phyloP scores from a whole-genome alignment of 2,888 invertebrate species.

The Cataglyphis albicans region DNA sequence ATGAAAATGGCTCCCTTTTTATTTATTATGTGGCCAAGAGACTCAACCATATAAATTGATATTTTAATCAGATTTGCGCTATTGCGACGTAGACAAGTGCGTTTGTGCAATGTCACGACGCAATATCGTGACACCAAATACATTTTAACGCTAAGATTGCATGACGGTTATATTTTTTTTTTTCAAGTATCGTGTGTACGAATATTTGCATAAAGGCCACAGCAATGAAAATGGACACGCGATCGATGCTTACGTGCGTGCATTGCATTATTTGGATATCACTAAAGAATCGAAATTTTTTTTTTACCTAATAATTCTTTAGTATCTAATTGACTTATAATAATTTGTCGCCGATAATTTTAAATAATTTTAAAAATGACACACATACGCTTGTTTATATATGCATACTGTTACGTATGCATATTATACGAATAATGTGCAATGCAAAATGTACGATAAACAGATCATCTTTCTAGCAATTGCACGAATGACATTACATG shows the following conservation, averaged over 20 bases:
- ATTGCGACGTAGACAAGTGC: slow-evolving; percentile 10
- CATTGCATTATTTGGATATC: background rate
- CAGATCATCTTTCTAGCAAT: slow-evolving; percentile 14
- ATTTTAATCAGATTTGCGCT: slow-evolving; percentile 16
- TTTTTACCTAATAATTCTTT: too few species aligned
- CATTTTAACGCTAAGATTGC: slow-evolving; percentile 69
- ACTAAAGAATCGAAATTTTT: background rate
- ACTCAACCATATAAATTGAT: background rate
- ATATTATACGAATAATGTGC: background rate
- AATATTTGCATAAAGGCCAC: slow-evolving; percentile 76
- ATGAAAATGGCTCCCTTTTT: background rate
- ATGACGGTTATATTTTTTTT: slow-evolving; percentile 68
- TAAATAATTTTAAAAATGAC: background rate
- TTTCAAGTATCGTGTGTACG: slow-evolving; percentile 61
- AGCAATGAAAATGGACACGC: slow-evolving; percentile 57
- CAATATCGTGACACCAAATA: slow-evolving; percentile 21
- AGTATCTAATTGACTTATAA: background rate
- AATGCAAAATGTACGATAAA: slow-evolving; percentile 13
- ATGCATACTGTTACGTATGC: background rate
- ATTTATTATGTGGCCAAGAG: background rate
- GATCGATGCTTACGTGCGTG: slow-evolving; percentile 25
- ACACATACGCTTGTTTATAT: background rate
- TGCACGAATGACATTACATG: slow-evolving; percentile 6
- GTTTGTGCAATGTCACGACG: slow-evolving; percentile 25
- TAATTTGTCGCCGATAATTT: background rate